These are phyloP conservation scores for Hassar affinis DNA, from an alignment of 2,113 vertebrate species.

Conservation along the genomic window DNA sequence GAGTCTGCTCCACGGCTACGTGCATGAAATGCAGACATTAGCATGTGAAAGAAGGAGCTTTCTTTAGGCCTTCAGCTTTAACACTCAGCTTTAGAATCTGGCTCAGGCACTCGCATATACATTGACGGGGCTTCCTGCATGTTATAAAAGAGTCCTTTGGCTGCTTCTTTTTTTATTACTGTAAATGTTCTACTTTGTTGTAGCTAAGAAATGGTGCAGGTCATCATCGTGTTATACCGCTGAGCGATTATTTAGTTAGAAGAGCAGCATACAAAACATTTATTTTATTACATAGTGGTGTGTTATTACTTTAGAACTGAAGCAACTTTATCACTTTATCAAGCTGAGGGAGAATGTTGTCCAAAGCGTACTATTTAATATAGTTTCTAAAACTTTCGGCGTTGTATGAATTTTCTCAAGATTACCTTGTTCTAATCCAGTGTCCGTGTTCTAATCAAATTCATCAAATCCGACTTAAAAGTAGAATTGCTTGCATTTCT, in stretches of 20 bases:
- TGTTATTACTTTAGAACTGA: too few relatives aligned
- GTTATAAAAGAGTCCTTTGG: conserved; percentile 33
- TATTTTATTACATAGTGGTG: not conserved
- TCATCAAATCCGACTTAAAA: not conserved
- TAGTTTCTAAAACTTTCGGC: not conserved
- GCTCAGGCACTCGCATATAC: conserved; percentile 21
- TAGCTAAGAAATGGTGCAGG: conserved; percentile 8
- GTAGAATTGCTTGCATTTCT: not conserved
- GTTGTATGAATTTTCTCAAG: not conserved
- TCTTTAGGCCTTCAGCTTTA: conserved; percentile 63
- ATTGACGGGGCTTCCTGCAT: conserved; percentile 25
- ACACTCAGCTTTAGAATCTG: conserved; percentile 49
- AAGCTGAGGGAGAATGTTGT: not conserved
- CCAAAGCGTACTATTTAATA: not conserved
- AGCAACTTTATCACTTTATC: not conserved
- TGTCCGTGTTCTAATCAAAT: not conserved
- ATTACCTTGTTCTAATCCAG: not conserved
- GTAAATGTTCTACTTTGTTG: conserved; percentile 51
- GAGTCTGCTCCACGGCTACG: conserved; percentile 62
- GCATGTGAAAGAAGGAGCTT: conserved; percentile 71
- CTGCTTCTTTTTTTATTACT: conserved; percentile 41
- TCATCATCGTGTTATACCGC: conserved; percentile 21
- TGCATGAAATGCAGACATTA: conserved; percentile 65
- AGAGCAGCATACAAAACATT: not conserved
- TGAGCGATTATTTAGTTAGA: conserved; percentile 26